Conservation (phyloP, 2,888 invertebrate species). For the Acrobasis repandana region DNA sequence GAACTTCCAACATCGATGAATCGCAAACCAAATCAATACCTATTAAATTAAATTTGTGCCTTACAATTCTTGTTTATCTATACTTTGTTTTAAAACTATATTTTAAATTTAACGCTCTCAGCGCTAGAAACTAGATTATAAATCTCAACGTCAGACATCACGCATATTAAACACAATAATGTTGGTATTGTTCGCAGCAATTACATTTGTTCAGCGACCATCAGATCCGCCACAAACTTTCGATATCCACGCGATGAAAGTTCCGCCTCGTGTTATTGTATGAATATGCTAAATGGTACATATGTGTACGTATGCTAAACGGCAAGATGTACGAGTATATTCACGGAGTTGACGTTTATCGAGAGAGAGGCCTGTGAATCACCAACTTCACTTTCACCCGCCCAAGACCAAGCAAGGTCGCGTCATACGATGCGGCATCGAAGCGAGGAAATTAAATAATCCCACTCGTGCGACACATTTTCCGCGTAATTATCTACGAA, state of each 20-base stretch:
- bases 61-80: no score
- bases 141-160: background rate
- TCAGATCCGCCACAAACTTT: slow-evolving; percentile 49
- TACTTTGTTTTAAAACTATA: no score
- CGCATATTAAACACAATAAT: slow-evolving; percentile 8
- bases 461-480: background rate
- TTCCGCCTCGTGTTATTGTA: slow-evolving; percentile 46
- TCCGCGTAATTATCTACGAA: no score
- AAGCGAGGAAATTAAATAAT: background rate
- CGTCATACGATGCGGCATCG: slow-evolving; percentile 25
- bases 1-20: no score
- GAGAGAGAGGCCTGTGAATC: slow-evolving; percentile 64
- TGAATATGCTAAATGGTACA: slow-evolving; percentile 56
- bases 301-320: slow-evolving; percentile 29
- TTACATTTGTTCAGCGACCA: slow-evolving; percentile 30
- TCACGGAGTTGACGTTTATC: slow-evolving; percentile 51
- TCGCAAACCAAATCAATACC: no score
- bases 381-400: slow-evolving; percentile 71
- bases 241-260: slow-evolving; percentile 56
- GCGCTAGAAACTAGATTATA: no score
- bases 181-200: slow-evolving; percentile 10
- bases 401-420: slow-evolving; percentile 43
- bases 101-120: no score
- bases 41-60: no score
- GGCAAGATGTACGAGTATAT: slow-evolving; percentile 34